These are phyloP conservation scores for Anthrax anthrax DNA, from an alignment of 2,888 invertebrate genomes.

Conservation along the genomic window DNA sequence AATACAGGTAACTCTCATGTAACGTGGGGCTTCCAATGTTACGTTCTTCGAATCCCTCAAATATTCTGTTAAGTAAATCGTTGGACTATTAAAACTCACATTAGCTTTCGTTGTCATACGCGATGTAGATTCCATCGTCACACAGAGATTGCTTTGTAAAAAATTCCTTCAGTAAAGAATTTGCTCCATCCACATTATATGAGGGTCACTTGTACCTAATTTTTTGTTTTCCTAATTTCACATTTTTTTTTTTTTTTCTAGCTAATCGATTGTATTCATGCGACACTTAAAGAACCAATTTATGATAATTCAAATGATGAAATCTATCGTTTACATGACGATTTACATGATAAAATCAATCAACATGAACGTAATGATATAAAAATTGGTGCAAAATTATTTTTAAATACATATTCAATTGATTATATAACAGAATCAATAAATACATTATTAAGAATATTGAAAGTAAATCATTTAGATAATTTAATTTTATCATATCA, in stretches of 20 bases:
- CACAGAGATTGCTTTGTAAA: no score
- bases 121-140: background rate
- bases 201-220: no score
- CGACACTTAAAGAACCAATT: constrained; percentile 35
- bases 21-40: no score
- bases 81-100: no score
- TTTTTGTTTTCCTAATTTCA: background rate
- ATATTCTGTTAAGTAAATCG: no score
- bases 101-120: no score
- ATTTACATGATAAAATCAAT: constrained; percentile 46
- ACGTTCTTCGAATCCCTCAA: no score
- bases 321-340: constrained; percentile 45
- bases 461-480: constrained; percentile 61
- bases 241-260: constrained; percentile 22
- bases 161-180: background rate
- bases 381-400: constrained; percentile 77
- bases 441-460: constrained; percentile 51
- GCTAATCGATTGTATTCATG: constrained; percentile 48
- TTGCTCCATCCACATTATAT: background rate
- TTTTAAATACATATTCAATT: constrained; percentile 56
- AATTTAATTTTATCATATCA: constrained; percentile 71
- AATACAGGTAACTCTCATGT: no score
- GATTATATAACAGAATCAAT: constrained; percentile 55
- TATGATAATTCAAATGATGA: constrained; percentile 32
- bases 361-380: constrained; percentile 60